Base-by-base conservation (phyloP, 2,113 vertebrate species). In the Apus apus region DNA sequence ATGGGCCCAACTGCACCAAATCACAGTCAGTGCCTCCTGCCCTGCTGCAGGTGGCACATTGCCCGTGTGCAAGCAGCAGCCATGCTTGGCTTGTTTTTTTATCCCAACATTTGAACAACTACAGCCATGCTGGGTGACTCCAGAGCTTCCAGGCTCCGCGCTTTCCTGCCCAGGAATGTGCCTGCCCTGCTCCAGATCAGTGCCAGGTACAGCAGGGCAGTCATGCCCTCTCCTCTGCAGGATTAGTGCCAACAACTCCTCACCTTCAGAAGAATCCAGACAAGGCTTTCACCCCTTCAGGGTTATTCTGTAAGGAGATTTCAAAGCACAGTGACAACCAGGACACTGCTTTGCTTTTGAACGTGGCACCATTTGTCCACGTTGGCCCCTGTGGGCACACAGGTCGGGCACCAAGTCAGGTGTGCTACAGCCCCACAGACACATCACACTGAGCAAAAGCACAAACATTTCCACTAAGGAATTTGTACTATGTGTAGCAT, bases 1-100 rank as follows among this genome's bases (percentile, higher is more conserved):
- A 4, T 8, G 32, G 62, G 32, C 7, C 11, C 4, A 1, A 5
- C 36, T 5, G 45, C 3, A 3, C 25, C 29, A 27, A 30, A n/a
- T 7, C 40, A 43, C 54, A 5, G 29, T 4, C 8, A 51, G n/a
- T 0, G 4, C 40, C n/a, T 8, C 1, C 13, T 2, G 46, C 27
- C 57, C 32, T 26, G 66, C 60, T 43, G 34, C 25, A 30, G 51
- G 32, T 45, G 25, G 38, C 18, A 43, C 36, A 2, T 30, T 12
- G 57, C 14, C 68, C 17, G 0, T 0, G 2, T 0, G 1, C 29
- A 29, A 51, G 29, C 0, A 25, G 48, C 66, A 38, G 34, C 1
- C 17, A 27, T 3, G 26, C 72, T 34, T 14, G 5, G 4, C 6
- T 22, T 18, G 10, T 2, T 13, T 50, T 66, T 71, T 29, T 5